Evolutionary conservation across 2,888 invertebrate species (phyloP), one percentile per base, ranked within the genome.

Genomic region (Scaeva pyrastri): DNA sequence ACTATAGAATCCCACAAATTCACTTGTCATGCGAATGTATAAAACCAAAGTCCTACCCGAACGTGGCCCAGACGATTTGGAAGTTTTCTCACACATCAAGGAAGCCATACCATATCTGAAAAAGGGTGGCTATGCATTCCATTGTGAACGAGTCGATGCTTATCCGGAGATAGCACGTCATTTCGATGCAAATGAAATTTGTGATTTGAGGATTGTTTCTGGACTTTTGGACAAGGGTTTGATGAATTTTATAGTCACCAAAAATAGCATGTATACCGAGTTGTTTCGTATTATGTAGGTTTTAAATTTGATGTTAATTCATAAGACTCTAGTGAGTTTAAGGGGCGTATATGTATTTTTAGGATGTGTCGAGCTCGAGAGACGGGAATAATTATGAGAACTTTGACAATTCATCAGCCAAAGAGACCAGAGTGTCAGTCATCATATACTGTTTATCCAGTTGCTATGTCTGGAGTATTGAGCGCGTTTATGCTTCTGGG

Each of bases 51-150:
- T 92, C 1, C 76, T 90, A 0, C 86, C 90, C 5, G 12, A 83
- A 11, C 89, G 92, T 11, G 60, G 77, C 4, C 43, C 86, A 0
- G 82, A 79, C 19, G 90, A 91, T 70, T 81, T 92, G 62, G 88
- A 89, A 1, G 89, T 90, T 2, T 92, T 89, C 74, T 88, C 89
- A 0, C 89, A 89, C 36, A 89, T 91, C 8, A 90, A 90, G 58
- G 89, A 90, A 5, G 94, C 94, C 3, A 90, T 94, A 6, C 91
- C 91, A 0, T 91, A 89, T 88, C 89, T 94, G 0, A 93, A 92
- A 87, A 82, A 88, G 1, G 94, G 93, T 0, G 92, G 92, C 14
- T 93, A 93, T 85, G 94, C 94, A 0, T 94, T 93, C 88, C 93
- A 93, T 74, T 92, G 93, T 14, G 93, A 93, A 89, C 88, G 92